phyloP scores from a whole-genome alignment of 2,113 vertebrate species.

The Thalassarche chlororhynchos region DNA sequence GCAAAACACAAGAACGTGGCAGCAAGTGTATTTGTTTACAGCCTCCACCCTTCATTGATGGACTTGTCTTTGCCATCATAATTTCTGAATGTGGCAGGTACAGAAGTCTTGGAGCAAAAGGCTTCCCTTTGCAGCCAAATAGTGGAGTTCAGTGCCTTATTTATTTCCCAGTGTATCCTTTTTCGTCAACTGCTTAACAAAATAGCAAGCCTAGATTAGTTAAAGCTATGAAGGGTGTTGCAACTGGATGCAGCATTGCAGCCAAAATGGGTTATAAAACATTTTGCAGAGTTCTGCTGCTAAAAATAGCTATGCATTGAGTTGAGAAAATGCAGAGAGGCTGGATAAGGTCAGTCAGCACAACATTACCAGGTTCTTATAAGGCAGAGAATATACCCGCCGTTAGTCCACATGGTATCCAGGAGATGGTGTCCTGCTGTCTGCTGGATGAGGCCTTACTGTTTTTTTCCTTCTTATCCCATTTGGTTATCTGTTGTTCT shows the following conservation, averaged over 20 bases:
- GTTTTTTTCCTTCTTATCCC: not conserved
- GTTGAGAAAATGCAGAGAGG: slow-evolving; percentile 21
- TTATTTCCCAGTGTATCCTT: slow-evolving; percentile 22
- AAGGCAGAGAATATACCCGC: not conserved
- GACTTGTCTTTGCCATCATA: not conserved
- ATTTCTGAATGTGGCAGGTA: not conserved
- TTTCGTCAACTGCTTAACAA: not conserved
- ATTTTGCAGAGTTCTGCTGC: slow-evolving; percentile 45
- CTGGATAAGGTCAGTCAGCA: not conserved
- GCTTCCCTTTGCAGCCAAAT: not conserved
- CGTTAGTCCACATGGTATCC: not conserved
- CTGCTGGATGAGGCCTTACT: not conserved
- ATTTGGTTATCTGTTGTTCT: not conserved
- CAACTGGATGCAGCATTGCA: slow-evolving; percentile 33
- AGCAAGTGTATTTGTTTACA: not conserved
- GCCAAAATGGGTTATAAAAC: slow-evolving; percentile 55
- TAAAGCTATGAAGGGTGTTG: not conserved
- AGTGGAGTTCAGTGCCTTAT: not conserved
- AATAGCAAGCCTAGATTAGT: slow-evolving; percentile 14
- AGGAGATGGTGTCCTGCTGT: not conserved
- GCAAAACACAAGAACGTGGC: not conserved
- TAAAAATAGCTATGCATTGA: slow-evolving; percentile 51
- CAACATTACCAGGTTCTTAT: not conserved
- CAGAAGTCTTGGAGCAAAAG: slow-evolving; percentile 3
- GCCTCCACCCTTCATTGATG: not conserved